Conservation (phyloP, 2,113 vertebrate species). For the Xenopus borealis region DNA sequence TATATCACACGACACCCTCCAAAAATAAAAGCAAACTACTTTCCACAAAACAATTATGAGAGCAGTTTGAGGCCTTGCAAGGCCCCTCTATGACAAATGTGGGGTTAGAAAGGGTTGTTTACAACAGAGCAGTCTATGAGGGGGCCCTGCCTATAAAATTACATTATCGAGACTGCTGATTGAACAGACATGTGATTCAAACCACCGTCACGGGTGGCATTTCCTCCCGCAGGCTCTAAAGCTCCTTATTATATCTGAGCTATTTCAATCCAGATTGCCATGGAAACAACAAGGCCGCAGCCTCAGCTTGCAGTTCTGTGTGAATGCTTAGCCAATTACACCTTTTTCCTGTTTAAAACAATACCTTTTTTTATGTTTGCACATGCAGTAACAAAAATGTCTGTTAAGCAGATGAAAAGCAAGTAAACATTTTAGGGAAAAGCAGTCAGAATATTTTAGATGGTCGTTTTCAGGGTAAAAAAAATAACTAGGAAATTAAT, state of each 20-base stretch:
- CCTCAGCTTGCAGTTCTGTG: constrained; percentile 67
- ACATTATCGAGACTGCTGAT: background rate
- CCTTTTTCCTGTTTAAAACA: constrained; percentile 59
- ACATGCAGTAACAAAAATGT: constrained; percentile 20
- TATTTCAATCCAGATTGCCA: constrained; percentile 76
- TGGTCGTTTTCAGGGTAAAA: background rate
- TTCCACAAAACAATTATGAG: no score
- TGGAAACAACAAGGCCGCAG: constrained; percentile 78
- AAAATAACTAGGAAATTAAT: background rate
- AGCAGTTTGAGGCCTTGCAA: background rate
- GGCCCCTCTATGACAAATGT: background rate
- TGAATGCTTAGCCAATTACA: constrained; percentile 5
- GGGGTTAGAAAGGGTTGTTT: background rate
- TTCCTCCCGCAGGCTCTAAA: constrained; percentile 29
- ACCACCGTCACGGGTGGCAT: constrained; percentile 31
- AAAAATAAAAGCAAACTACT: no score
- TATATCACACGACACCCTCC: no score
- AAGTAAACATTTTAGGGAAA: background rate
- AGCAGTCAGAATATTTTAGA: background rate
- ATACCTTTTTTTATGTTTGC: constrained; percentile 60
- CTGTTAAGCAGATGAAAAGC: constrained; percentile 11
- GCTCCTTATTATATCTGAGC: constrained; percentile 63
- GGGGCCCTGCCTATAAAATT: background rate
- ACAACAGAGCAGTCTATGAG: constrained; percentile 3
- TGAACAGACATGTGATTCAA: constrained; percentile 26